Evolutionary conservation across 2,888 invertebrate species (phyloP).

Genomic region (Lithophane semibrunnea): DNA sequence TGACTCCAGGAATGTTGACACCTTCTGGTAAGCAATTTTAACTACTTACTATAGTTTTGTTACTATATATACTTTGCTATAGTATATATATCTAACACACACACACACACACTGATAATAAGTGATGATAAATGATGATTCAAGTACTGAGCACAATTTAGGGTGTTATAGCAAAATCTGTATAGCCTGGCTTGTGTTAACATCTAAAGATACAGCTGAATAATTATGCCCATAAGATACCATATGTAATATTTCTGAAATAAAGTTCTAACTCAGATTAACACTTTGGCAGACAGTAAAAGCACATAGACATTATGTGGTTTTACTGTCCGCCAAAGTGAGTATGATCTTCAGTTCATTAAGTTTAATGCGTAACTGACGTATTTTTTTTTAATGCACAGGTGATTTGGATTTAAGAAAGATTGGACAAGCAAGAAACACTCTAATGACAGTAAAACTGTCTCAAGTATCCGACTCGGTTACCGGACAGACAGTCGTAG

Average conservation of each 20-base stretch:
- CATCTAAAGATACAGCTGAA: neutral
- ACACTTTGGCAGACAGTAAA: no score
- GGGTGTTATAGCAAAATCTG: neutral
- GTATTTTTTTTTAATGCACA: slow-evolving; percentile 58
- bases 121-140: no score
- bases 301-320: no score
- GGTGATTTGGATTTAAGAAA: slow-evolving; percentile 98
- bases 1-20: slow-evolving; percentile 96
- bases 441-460: slow-evolving; percentile 99
- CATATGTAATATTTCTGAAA: no score
- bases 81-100: no score
- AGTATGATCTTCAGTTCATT: neutral
- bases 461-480: slow-evolving; percentile 99
- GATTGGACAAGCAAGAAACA: slow-evolving; percentile 99
- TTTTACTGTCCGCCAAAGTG: no score
- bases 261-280: neutral
- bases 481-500: slow-evolving; percentile 99
- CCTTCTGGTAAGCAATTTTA: slow-evolving; percentile 91
- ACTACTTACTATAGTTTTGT: no score
- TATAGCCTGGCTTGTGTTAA: neutral
- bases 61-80: no score
- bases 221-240: neutral
- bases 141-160: neutral
- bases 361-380: neutral
- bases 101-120: no score